A percentile compares a stretch with the other conserved stretches of the same genome.
These are phyloP conservation scores for Andricus grossulariae DNA, from an alignment of 1,140 invertebrate species.

Conservation along the genomic window DNA sequence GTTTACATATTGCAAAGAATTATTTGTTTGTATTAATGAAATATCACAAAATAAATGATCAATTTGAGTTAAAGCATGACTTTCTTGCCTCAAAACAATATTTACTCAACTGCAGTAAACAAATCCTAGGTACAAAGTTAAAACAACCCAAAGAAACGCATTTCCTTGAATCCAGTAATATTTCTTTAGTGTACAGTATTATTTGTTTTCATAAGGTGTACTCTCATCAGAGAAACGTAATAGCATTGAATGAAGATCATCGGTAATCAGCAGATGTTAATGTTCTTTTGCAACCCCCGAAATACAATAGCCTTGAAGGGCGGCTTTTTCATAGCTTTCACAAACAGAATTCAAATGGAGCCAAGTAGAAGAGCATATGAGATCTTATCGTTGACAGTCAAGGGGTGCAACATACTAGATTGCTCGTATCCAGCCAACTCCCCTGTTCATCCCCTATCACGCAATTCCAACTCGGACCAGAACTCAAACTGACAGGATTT, in stretches of 20 bases:
- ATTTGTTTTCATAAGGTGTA: background rate
- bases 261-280: conserved; percentile 71
- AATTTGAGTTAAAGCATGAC: no score
- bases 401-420: conserved; percentile 60
- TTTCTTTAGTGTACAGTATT: no score
- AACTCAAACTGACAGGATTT: conserved; percentile 36
- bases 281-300: conserved; percentile 51
- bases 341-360: conserved; percentile 66
- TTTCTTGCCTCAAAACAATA: no score
- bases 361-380: conserved; percentile 52
- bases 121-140: no score
- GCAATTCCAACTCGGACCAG: conserved; percentile 45
- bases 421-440: conserved; percentile 65
- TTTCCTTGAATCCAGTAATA: no score
- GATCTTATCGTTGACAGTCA: conserved; percentile 69
- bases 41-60: no score
- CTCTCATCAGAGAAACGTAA: conserved; percentile 51
- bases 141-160: no score
- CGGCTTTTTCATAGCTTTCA: conserved; percentile 43
- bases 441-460: conserved; percentile 56
- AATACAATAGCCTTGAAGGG: conserved; percentile 53
- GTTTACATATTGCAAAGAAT: no score
- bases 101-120: no score
- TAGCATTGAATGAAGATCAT: conserved; percentile 61
- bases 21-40: no score